Conservation (phyloP, 64 coral and sea anemone species). For the Montipora capricornis region DNA sequence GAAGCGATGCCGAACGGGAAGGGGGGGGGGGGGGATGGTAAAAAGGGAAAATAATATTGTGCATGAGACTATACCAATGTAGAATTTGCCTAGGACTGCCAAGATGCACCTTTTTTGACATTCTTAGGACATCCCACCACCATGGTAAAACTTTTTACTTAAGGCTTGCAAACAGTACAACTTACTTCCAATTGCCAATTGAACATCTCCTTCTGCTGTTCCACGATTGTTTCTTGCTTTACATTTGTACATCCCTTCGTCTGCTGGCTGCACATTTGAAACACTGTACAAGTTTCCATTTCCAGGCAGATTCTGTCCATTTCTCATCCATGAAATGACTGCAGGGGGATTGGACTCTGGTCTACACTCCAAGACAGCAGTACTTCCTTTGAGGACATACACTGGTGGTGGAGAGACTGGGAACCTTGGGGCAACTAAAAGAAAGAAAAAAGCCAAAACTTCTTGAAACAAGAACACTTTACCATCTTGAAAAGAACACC, state of each 20-base stretch:
- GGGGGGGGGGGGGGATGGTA: too few relatives aligned
- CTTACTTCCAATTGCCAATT: conserved; percentile 82
- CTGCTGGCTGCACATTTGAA: conserved; percentile 24
- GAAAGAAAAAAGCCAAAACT: too few relatives aligned
- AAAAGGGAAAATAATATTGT: too few relatives aligned
- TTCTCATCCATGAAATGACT: conserved; percentile 75
- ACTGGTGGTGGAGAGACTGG: conserved; percentile 70
- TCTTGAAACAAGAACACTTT: too few relatives aligned
- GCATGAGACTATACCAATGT: too few relatives aligned
- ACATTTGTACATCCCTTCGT: conserved; percentile 73
- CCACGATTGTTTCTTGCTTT: conserved; percentile 63
- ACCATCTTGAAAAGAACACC: too few relatives aligned
- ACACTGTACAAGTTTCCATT: conserved; percentile 60
- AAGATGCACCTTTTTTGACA: too few relatives aligned
- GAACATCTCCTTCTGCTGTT: conserved; percentile 46
- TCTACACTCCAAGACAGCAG: conserved; percentile 80
- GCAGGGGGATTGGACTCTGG: conserved; percentile 89
- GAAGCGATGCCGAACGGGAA: too few relatives aligned
- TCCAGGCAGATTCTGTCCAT: conserved; percentile 57
- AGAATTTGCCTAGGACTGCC: too few relatives aligned
- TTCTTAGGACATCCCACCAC: too few relatives aligned
- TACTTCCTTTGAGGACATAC: conserved; percentile 74
- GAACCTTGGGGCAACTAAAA: conserved; percentile 77
- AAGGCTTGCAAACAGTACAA: background rate
- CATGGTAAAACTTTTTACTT: background rate